Evolutionary conservation across 2,113 vertebrate species (phyloP).

Genomic region (Leucoraja erinaceus): DNA sequence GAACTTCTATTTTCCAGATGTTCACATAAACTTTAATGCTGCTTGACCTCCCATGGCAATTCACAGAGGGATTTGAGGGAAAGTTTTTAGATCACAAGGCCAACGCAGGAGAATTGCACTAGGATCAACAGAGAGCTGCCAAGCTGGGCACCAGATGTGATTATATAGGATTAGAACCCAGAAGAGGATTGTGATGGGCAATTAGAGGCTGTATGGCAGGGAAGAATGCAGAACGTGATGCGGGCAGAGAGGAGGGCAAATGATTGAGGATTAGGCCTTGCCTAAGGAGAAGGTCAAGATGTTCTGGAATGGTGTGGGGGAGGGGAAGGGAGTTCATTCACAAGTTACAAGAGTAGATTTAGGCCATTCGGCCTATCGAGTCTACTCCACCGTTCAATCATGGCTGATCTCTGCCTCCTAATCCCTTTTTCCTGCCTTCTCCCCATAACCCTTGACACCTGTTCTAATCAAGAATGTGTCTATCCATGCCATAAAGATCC

Average conservation of each 20-base stretch:
- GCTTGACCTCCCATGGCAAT: background rate
- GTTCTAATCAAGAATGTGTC: too few species aligned
- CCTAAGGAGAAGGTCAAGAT: background rate
- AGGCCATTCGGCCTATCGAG: too few species aligned
- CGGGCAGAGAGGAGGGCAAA: background rate
- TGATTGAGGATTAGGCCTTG: background rate
- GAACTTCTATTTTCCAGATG: background rate
- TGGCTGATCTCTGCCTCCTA: too few species aligned
- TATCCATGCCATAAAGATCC: too few species aligned
- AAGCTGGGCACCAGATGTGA: background rate
- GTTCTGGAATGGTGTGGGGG: background rate
- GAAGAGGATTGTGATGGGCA: background rate
- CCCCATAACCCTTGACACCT: too few species aligned
- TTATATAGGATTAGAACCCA: background rate
- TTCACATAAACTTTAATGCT: background rate
- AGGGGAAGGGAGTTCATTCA: background rate
- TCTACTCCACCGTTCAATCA: too few species aligned
- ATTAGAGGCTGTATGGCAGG: background rate
- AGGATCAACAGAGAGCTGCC: background rate
- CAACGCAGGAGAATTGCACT: background rate
- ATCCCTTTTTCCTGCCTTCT: too few species aligned
- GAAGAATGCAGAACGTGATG: background rate
- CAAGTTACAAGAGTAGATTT: too few species aligned
- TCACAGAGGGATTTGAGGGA: background rate
- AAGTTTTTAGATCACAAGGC: background rate